phyloP scores from a whole-genome alignment of 1,140 invertebrate genomes.

The Heterodera schachtii region DNA sequence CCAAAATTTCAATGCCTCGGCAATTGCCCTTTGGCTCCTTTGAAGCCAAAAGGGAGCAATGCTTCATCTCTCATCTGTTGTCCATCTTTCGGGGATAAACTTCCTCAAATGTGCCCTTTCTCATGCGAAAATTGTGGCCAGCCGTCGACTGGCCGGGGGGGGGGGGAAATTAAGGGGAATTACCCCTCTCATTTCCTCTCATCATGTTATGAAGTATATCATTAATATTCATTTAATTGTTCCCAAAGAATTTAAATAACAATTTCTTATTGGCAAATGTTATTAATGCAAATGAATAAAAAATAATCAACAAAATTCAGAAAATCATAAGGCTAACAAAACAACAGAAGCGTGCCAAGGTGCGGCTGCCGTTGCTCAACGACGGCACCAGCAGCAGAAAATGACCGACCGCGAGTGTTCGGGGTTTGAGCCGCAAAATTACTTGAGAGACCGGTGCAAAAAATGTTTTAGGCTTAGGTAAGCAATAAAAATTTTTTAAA shows the following conservation, averaged over 20 bases:
- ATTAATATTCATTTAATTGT: no score
- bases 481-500: slow-evolving; percentile 18
- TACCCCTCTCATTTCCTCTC: no score
- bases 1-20: neutral
- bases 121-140: neutral
- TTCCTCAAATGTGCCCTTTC: neutral
- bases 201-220: no score
- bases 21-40: slow-evolving; percentile 1
- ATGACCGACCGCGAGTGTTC: slow-evolving; percentile 37
- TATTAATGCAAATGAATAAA: no score
- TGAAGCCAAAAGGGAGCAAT: neutral
- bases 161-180: no score
- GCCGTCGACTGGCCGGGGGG: neutral
- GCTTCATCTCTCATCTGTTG: neutral
- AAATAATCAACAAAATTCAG: neutral
- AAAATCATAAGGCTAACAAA: neutral
- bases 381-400: neutral
- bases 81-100: slow-evolving; percentile 2
- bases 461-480: slow-evolving; percentile 59
- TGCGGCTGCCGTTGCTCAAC: neutral
- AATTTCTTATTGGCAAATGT: neutral
- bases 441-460: slow-evolving; percentile 61
- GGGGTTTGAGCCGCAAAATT: slow-evolving; percentile 64
- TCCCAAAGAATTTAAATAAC: neutral
- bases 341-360: neutral